phyloP scores from a whole-genome alignment of 30 jellyfish, hydroid and myxozoan genomes.

The Sanderia malayensis region DNA sequence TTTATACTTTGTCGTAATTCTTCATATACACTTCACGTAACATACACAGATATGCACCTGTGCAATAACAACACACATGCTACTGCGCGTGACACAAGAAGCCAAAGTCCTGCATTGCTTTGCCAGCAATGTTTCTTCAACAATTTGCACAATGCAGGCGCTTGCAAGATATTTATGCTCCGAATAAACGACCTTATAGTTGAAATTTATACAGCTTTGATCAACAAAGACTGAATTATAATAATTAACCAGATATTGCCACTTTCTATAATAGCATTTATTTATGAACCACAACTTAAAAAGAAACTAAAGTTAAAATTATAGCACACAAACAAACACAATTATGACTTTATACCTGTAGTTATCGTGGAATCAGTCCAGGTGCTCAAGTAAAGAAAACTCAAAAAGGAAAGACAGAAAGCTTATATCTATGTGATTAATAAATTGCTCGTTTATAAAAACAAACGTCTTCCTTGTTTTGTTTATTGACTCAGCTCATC shows the following conservation, averaged over 20 bases:
- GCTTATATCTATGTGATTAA: background rate
- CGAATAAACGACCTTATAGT: no score
- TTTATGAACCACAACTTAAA: constrained; percentile 7
- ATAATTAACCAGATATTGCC: constrained; percentile 8
- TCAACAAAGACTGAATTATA: background rate
- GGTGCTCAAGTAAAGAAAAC: background rate
- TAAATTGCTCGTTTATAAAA: background rate
- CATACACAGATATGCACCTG: no score
- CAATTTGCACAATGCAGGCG: no score
- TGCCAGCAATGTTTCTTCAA: no score
- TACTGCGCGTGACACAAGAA: no score
- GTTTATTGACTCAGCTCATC: constrained; percentile 44
- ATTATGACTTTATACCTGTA: background rate
- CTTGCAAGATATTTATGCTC: no score
- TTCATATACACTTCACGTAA: no score
- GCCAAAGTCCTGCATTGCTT: no score
- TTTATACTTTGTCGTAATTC: background rate
- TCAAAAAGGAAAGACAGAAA: background rate
- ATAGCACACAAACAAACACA: constrained; percentile 10
- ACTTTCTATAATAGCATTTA: constrained; percentile 2
- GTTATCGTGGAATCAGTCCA: background rate
- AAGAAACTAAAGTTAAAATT: background rate
- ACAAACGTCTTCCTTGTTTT: background rate
- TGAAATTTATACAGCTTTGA: constrained; percentile 3
- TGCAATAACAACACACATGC: no score